A percentile compares a stretch with the other conserved stretches of the same genome.
Evolutionary conservation across 2,113 vertebrate species (phyloP).

Genomic region (Zosterops borbonicus): DNA sequence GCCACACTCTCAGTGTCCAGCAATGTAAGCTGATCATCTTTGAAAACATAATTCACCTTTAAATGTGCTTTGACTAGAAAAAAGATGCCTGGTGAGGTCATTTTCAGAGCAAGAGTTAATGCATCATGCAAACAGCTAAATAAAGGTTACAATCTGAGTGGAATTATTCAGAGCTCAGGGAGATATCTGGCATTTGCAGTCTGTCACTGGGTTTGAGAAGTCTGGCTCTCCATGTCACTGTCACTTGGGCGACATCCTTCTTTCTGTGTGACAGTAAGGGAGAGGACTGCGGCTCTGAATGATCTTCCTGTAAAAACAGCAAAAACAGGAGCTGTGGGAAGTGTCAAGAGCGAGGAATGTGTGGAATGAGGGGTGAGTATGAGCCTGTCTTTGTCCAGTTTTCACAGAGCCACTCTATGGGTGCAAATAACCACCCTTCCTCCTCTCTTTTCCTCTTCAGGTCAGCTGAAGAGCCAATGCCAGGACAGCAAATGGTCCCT

Average conservation of each 20-base stretch:
- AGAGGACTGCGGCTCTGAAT: background rate
- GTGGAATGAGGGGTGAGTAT: constrained; percentile 27
- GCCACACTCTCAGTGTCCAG: background rate
- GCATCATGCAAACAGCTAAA: constrained; percentile 69
- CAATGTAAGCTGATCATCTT: background rate
- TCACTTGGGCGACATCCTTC: constrained; percentile 3
- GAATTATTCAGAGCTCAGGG: constrained; percentile 66
- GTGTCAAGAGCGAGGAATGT: background rate
- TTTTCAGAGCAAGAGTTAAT: constrained; percentile 65
- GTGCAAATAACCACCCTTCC: background rate
- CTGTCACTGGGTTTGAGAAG: constrained; percentile 48
- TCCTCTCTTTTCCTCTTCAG: background rate
- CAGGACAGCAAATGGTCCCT: background rate
- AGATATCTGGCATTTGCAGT: constrained; percentile 61
- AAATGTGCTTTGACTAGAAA: constrained; percentile 43
- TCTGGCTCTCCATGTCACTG: constrained; percentile 17
- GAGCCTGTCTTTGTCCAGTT: background rate
- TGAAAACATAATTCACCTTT: constrained; percentile 54
- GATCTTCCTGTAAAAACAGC: background rate
- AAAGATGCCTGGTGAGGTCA: constrained; percentile 38
- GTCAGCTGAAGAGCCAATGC: background rate
- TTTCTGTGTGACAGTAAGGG: background rate
- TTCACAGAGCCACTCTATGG: background rate
- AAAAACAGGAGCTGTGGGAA: background rate
- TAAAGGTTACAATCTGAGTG: constrained; percentile 68